Conservation (phyloP, 2,113 vertebrate genomes). For the Pollachius pollachius region DNA sequence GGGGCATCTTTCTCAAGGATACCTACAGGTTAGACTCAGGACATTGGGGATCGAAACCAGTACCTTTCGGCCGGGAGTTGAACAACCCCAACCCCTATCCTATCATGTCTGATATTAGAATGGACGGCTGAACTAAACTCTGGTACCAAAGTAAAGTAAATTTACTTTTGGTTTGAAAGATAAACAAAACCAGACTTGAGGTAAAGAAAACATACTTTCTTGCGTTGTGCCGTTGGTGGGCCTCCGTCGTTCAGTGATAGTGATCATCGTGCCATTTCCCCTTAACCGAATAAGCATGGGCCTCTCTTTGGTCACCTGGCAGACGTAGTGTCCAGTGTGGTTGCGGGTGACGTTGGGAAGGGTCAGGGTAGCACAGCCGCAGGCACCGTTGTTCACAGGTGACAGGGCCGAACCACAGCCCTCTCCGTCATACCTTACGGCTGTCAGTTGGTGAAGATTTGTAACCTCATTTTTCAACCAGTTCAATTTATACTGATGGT, state of each 20-base stretch:
- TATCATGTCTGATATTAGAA: too few relatives aligned
- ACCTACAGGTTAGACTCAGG: too few relatives aligned
- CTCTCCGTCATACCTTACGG: rapidly evolving
- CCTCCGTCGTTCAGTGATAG: neutral
- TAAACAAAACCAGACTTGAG: too few relatives aligned
- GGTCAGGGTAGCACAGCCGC: neutral
- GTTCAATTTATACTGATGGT: rapidly evolving
- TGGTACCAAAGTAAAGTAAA: too few relatives aligned
- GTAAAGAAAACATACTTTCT: neutral
- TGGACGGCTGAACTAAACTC: too few relatives aligned
- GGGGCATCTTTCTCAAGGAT: too few relatives aligned
- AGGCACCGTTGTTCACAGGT: rapidly evolving
- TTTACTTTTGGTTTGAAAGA: neutral
- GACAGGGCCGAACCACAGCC: rapidly evolving
- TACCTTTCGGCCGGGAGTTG: too few relatives aligned
- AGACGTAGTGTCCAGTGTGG: conserved; percentile 27
- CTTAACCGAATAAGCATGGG: rapidly evolving
- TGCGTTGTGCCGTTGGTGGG: neutral
- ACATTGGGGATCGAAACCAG: too few relatives aligned
- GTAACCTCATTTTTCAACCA: conserved; percentile 5
- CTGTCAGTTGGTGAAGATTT: rapidly evolving
- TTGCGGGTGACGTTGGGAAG: neutral
- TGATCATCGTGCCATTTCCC: conserved; percentile 36
- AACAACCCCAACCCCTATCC: too few relatives aligned
- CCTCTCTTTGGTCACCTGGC: neutral